Evolutionary conservation across 2,113 vertebrate genomes (phyloP).

Genomic region (Heptranchias perlo): DNA sequence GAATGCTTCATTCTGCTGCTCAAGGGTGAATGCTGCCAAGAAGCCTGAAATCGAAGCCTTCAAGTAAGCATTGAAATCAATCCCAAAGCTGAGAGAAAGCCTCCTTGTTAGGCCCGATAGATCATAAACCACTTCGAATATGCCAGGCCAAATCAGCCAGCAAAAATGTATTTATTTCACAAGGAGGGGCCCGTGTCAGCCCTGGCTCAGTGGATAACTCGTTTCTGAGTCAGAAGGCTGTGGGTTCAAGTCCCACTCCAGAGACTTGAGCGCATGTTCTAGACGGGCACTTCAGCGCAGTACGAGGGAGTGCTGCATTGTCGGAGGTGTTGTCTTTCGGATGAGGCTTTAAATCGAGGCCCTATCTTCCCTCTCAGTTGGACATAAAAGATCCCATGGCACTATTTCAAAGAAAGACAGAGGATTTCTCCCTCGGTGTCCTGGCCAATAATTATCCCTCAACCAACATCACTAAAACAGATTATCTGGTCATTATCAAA

Average conservation of each 20-base stretch:
- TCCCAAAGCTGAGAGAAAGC: neutral
- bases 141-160: no score
- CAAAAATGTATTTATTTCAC: neutral
- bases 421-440: no score
- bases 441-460: neutral
- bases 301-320: no score
- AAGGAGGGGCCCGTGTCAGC: neutral
- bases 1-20: neutral
- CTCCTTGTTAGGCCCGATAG: neutral
- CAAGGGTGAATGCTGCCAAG: neutral
- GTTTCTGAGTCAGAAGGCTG: neutral
- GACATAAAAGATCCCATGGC: no score
- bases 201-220: neutral
- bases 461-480: neutral
- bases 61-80: neutral
- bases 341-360: no score
- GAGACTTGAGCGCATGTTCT: no score
- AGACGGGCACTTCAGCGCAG: no score
- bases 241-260: neutral
- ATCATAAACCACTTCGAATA: no score
- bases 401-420: no score
- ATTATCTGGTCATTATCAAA: neutral
- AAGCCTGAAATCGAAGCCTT: neutral
- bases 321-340: no score
- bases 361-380: no score